Conservation (phyloP, 2,797 vertebrate species). For the Bovichtus diacanthus region DNA sequence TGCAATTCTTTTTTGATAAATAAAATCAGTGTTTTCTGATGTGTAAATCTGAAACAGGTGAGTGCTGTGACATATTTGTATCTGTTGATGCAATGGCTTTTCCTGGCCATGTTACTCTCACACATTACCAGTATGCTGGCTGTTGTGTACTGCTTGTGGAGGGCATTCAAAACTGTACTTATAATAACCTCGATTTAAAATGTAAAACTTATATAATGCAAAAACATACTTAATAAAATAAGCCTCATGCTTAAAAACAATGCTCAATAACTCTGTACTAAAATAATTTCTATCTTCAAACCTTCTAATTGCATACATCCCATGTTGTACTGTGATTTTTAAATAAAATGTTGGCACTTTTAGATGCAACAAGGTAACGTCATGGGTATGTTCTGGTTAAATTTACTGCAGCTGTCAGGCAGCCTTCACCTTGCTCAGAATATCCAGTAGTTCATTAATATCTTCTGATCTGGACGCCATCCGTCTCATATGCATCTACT, state of each 20-base stretch:
- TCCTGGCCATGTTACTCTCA: not conserved
- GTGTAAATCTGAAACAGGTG: conserved; percentile 13
- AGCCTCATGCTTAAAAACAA: not conserved
- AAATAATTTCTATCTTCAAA: not conserved
- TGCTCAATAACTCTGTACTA: not conserved
- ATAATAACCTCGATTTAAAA: conserved; percentile 3
- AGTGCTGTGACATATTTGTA: not conserved
- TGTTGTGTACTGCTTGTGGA: not conserved
- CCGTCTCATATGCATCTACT: conserved; percentile 42
- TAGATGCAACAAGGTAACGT: conserved; percentile 37
- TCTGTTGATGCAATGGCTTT: conserved; percentile 17
- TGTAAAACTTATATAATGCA: not conserved
- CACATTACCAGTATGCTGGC: conserved; percentile 8
- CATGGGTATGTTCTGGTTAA: conserved; percentile 56
- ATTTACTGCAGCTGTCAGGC: conserved; percentile 72
- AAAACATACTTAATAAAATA: conserved; percentile 6
- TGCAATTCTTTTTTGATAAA: not conserved
- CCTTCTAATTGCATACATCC: not conserved
- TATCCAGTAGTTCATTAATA: conserved; percentile 79
- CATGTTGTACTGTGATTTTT: not conserved
- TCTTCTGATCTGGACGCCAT: conserved; percentile 61
- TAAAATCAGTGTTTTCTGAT: not conserved
- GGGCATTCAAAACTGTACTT: not conserved
- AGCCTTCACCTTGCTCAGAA: conserved; percentile 73
- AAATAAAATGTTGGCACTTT: conserved; percentile 27